A percentile compares a stretch with the other conserved stretches of the same genome.
Evolutionary conservation across 2,113 vertebrate genomes (phyloP).

Genomic region (Malurus melanocephalus): DNA sequence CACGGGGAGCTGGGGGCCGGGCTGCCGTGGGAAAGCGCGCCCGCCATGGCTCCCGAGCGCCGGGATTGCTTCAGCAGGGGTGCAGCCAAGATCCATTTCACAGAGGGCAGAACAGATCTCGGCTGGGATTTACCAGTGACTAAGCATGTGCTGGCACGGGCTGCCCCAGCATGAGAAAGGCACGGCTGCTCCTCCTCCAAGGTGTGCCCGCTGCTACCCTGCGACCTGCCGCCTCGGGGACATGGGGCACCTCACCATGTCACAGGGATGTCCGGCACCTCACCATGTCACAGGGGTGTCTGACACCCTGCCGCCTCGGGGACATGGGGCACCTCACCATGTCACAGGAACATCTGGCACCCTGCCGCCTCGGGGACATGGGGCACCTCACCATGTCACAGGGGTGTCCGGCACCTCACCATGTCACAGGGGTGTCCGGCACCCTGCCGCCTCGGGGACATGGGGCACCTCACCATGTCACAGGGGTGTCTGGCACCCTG

Average conservation of each 20-base stretch:
- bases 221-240: not conserved
- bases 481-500: too few relatives aligned
- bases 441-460: not conserved
- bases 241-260: not conserved
- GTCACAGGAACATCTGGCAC: too few relatives aligned
- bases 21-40: slow-evolving; percentile 72
- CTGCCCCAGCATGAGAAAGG: slow-evolving; percentile 60
- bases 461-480: not conserved
- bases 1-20: not conserved
- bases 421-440: too few relatives aligned
- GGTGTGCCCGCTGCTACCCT: not conserved
- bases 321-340: not conserved
- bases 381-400: not conserved
- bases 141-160: slow-evolving; percentile 71
- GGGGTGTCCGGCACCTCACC: not conserved
- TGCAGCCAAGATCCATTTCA: slow-evolving; percentile 64
- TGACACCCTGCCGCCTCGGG: not conserved
- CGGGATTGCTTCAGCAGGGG: slow-evolving; percentile 58
- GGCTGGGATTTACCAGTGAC: slow-evolving; percentile 67
- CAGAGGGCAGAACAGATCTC: slow-evolving; percentile 53
- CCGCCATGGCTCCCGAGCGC: slow-evolving; percentile 66
- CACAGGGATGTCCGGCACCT: too few relatives aligned
- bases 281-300: too few relatives aligned
- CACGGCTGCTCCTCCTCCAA: not conserved
- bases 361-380: not conserved